Conservation (phyloP, 2,113 vertebrate species). For the Macheiramphus alcinus region DNA sequence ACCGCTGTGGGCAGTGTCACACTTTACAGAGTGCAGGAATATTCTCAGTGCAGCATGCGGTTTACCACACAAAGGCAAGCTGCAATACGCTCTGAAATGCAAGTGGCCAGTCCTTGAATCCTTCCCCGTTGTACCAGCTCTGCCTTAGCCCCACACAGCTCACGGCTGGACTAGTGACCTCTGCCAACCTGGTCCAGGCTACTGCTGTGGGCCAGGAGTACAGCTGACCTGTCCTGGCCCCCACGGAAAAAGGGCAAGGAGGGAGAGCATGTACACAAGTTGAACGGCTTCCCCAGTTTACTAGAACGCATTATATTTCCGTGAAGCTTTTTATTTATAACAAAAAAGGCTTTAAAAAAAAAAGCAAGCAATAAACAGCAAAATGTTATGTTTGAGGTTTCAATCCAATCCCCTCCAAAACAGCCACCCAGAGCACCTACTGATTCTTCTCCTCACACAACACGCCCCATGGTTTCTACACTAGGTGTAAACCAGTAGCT, state of each 20-base stretch:
- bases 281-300: background rate
- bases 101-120: background rate
- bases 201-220: background rate
- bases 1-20: background rate
- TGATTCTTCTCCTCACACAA: background rate
- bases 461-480: background rate
- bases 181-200: background rate
- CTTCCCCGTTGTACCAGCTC: background rate
- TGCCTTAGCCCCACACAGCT: background rate
- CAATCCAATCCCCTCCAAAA: background rate
- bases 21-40: background rate
- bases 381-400: background rate
- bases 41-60: background rate
- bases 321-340: background rate
- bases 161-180: accelerated
- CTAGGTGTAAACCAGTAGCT: background rate
- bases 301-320: background rate
- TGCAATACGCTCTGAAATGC: background rate
- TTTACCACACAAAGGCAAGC: background rate
- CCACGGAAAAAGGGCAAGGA: background rate
- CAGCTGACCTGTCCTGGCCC: background rate
- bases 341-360: background rate
- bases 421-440: background rate
- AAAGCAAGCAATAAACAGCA: background rate
- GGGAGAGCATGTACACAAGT: background rate